phyloP scores from a whole-genome alignment of 1,140 invertebrate genomes.

The Oryctes rhinoceros region DNA sequence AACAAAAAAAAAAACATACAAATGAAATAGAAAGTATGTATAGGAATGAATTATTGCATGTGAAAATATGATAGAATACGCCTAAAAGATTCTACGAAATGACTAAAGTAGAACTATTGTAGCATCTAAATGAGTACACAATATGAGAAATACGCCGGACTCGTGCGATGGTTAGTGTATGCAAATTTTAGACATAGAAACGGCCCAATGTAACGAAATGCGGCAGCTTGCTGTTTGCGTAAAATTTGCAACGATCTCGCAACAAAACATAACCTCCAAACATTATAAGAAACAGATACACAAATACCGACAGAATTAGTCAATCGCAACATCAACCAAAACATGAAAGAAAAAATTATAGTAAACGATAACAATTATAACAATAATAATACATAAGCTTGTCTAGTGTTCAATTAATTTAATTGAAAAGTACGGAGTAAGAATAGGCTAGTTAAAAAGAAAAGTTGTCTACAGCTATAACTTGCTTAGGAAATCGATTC shows the following conservation, averaged over 20 bases:
- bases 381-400: background rate
- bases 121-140: too few species aligned
- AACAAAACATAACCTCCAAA: background rate
- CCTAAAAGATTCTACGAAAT: too few species aligned
- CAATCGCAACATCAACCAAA: background rate
- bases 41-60: too few species aligned
- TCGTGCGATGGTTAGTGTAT: background rate
- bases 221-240: background rate
- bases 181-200: background rate
- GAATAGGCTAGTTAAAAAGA: too few species aligned
- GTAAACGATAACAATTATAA: background rate
- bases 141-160: background rate
- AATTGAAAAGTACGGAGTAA: too few species aligned
- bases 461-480: too few species aligned
- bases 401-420: too few species aligned
- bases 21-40: too few species aligned
- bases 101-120: too few species aligned
- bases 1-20: too few species aligned
- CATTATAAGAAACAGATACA: background rate
- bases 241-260: conserved; percentile 20
- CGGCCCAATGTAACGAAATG: background rate
- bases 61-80: too few species aligned
- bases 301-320: conserved; percentile 19
- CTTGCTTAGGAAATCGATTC: too few species aligned
- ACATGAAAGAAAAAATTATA: background rate